Conservation (phyloP, 2,797 vertebrate species). For the Neosilurus mollespiculum region DNA sequence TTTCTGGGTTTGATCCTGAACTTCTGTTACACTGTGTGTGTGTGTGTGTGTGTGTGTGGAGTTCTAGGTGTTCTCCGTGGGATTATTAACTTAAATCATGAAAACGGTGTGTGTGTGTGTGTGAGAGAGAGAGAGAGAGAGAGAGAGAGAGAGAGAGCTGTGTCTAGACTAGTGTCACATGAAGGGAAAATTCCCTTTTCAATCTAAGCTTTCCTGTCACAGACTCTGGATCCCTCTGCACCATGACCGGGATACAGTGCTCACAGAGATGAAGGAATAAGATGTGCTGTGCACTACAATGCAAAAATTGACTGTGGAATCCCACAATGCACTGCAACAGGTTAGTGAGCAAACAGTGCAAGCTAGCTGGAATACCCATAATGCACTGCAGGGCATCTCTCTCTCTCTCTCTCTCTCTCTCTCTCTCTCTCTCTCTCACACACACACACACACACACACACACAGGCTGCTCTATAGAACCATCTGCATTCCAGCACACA, state of each 20-base stretch:
- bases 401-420: too few relatives aligned
- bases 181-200: not conserved
- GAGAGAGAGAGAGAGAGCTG: too few relatives aligned
- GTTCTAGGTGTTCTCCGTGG: not conserved
- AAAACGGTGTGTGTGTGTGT: not conserved
- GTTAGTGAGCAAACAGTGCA: not conserved
- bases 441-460: not conserved
- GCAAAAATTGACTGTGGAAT: not conserved
- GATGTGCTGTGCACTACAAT: not conserved
- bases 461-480: not conserved
- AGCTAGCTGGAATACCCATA: not conserved
- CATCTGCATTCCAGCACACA: not conserved
- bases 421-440: too few relatives aligned
- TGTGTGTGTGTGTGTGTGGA: not conserved
- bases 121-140: too few relatives aligned
- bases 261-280: not conserved
- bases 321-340: constrained; percentile 16
- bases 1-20: not conserved
- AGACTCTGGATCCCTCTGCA: not conserved
- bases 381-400: not conserved
- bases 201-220: not conserved
- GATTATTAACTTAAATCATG: not conserved
- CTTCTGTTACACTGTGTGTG: not conserved
- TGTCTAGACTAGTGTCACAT: not conserved
- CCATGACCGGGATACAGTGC: not conserved